Evolutionary conservation across 2,113 vertebrate genomes (phyloP), one percentile per base, ranked within the genome.

Genomic region (Xyliphius kryptos): DNA sequence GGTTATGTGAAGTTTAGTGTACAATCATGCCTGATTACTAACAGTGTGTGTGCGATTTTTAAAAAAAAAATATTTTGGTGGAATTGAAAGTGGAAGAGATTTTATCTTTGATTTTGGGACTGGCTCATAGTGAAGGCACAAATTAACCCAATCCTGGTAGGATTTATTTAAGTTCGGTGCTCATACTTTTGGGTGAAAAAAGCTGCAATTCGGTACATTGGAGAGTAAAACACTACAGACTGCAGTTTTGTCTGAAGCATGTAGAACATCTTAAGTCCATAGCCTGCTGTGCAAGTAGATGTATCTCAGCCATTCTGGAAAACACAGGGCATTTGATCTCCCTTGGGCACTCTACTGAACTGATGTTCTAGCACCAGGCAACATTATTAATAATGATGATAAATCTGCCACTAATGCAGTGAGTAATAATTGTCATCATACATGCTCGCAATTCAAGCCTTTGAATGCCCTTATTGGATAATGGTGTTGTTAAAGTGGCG

Each of bases 1-100:
- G 78, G 77, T 86, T 81, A 80, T 80, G 80, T 83, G 78, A 86
- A 76, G 79, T 85, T 84, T 82, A 79, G 9, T 87, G 83, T 86
- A 86, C 85, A 87, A 86, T 88, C 82, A 85, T 79, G 78, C 77
- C 77, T 82, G 77, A 80, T 74, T 77, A 81, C 77, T 82, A 83
- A n/a, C n/a, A 64, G 68, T 46, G 64, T 65, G 68, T 70, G 43
- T 47, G 40, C 43, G 44, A 73, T 70, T 64, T 75, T 66, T n/a
- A n/a, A n/a, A n/a, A n/a, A n/a, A 71, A 71, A 78, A 76, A 80
- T 74, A 76, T 80, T 80, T 73, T 49, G 78, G 77, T 83, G 81
- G 66, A 75, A 84, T 83, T 83, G 72, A 78, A 75, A 72, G 73
- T 74, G 75, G 73, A 60, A 66, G 82, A 71, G 40, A 37, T 26